These are phyloP conservation scores for Xylocampa areola DNA, from an alignment of 2,888 invertebrate genomes.

Conservation along the genomic window DNA sequence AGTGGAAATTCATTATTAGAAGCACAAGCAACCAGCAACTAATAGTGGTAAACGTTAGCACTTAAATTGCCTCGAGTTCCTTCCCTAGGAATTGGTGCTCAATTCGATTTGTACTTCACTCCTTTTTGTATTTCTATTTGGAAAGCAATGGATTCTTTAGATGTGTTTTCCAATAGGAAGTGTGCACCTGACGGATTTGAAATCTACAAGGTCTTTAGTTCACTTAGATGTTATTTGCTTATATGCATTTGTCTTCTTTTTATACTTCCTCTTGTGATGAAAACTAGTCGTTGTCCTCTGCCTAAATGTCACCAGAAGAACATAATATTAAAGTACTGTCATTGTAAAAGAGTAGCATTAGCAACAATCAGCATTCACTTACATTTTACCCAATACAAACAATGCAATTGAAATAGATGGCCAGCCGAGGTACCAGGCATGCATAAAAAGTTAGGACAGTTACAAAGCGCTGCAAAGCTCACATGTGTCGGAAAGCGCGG, in stretches of 20 bases:
- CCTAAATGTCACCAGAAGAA: too few species aligned
- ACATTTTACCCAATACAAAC: too few species aligned
- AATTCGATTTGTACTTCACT: conserved; percentile 51
- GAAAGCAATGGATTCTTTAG: conserved; percentile 45
- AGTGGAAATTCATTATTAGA: neutral
- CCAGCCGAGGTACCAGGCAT: conserved; percentile 41
- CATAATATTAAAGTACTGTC: too few species aligned
- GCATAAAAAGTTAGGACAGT: conserved; percentile 63
- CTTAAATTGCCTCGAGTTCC: conserved; percentile 8
- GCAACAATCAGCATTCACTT: too few species aligned
- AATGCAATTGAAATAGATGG: conserved; percentile 47
- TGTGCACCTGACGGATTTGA: conserved; percentile 29
- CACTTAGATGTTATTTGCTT: conserved; percentile 9
- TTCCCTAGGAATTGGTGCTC: conserved; percentile 26
- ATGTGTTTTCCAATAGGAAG: conserved; percentile 23
- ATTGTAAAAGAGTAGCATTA: too few species aligned
- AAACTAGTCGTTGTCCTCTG: too few species aligned
- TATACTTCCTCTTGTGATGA: neutral
- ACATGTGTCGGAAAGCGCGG: conserved; percentile 56
- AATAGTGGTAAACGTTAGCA: conserved; percentile 12
- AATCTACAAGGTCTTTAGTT: conserved; percentile 9
- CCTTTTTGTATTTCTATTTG: conserved; percentile 41
- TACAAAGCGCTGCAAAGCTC: conserved; percentile 59
- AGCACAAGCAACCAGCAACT: conserved; percentile 6
- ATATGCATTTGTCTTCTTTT: neutral